Percentiles rank a stretch among this genome's conserved stretches.
Evolutionary conservation across 2,888 invertebrate genomes (phyloP).

Genomic region (Protodeltote pygarga): DNA sequence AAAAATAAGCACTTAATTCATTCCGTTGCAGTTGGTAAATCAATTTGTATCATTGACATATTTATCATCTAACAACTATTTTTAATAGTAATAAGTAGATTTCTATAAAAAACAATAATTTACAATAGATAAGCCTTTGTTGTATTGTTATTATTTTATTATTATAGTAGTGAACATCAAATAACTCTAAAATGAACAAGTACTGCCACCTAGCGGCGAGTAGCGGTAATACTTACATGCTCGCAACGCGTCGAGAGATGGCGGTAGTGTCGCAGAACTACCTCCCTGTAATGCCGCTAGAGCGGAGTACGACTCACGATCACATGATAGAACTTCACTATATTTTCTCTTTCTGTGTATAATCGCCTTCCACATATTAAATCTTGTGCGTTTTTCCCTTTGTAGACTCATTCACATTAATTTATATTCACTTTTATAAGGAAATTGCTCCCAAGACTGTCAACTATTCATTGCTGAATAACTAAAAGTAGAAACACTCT

Average conservation of each 20-base stretch:
- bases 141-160: background rate
- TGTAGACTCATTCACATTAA: constrained; percentile 77
- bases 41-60: too few species aligned
- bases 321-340: constrained; percentile 76
- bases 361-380: constrained; percentile 83
- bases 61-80: too few species aligned
- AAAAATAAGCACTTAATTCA: too few species aligned
- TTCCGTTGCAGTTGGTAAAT: too few species aligned
- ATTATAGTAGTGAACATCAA: background rate
- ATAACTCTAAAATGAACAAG: background rate
- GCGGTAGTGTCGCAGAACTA: constrained; percentile 80
- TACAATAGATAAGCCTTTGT: too few species aligned
- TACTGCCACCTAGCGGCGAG: constrained; percentile 69
- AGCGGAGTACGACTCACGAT: constrained; percentile 79
- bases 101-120: too few species aligned
- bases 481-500: background rate
- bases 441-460: constrained; percentile 6
- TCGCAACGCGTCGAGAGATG: constrained; percentile 82
- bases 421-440: constrained; percentile 44
- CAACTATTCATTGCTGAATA: constrained; percentile 22
- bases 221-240: constrained; percentile 82
- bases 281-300: constrained; percentile 83
- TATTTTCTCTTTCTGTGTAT: constrained; percentile 81
- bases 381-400: constrained; percentile 72
- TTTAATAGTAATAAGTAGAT: too few species aligned